Conservation (phyloP, 2,113 vertebrate species). For the Tricholaema leucomelas region DNA sequence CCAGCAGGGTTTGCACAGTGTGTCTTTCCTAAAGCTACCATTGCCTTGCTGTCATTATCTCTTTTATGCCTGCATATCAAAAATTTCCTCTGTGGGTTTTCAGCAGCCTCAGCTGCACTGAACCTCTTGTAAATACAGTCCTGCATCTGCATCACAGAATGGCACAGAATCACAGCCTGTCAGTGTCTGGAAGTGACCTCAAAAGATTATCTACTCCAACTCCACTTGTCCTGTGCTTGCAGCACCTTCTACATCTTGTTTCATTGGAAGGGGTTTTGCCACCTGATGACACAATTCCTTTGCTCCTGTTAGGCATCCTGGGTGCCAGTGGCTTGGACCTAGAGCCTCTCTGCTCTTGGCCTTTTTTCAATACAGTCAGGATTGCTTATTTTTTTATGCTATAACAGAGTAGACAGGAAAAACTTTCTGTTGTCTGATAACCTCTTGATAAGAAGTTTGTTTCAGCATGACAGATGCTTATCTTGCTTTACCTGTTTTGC, state of each 20-base stretch:
- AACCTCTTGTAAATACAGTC: conserved; percentile 1
- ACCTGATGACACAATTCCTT: neutral
- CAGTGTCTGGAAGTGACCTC: too few species aligned
- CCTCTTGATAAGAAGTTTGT: neutral
- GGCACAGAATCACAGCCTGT: too few species aligned
- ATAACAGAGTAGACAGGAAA: conserved; percentile 12
- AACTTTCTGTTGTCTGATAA: conserved; percentile 13
- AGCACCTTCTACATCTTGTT: neutral
- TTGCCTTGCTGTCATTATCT: conserved; percentile 2
- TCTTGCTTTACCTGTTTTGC: neutral
- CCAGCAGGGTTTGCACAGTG: neutral
- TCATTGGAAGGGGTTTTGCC: neutral
- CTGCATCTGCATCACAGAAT: neutral
- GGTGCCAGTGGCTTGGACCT: neutral
- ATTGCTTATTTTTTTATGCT: neutral
- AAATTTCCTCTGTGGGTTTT: conserved; percentile 15
- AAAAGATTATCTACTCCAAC: too few species aligned
- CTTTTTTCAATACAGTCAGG: neutral
- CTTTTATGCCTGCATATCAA: conserved; percentile 32
- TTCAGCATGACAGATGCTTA: neutral
- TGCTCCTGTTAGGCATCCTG: neutral
- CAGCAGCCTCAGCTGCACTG: conserved; percentile 11
- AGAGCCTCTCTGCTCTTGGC: neutral
- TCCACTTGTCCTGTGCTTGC: neutral
- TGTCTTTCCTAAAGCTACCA: conserved; percentile 5